Evolutionary conservation across 2,888 invertebrate species (phyloP).

Genomic region (Ferdinandea cuprea): DNA sequence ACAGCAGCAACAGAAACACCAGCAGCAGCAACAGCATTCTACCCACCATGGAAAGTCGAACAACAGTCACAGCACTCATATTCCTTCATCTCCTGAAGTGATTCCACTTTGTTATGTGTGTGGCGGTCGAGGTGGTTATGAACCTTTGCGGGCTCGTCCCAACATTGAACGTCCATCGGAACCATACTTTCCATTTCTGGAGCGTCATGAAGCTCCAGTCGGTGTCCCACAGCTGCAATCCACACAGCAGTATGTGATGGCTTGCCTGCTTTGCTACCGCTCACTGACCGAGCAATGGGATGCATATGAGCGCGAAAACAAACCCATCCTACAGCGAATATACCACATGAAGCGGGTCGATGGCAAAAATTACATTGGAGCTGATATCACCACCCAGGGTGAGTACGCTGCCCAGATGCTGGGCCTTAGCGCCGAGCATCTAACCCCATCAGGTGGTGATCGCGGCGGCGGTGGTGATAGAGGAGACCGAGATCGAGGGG

Average conservation of each 20-base stretch:
- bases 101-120: slow-evolving; percentile 87
- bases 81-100: slow-evolving; percentile 75
- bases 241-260: slow-evolving; percentile 85
- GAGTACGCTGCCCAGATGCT: slow-evolving; percentile 96
- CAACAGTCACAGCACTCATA: slow-evolving; percentile 69
- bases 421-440: slow-evolving; percentile 87
- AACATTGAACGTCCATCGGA: slow-evolving; percentile 88
- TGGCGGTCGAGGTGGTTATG: slow-evolving; percentile 88
- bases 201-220: slow-evolving; percentile 92
- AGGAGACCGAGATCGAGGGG: slow-evolving; percentile 39
- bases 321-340: slow-evolving; percentile 93
- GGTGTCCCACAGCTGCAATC: slow-evolving; percentile 84
- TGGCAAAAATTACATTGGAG: slow-evolving; percentile 94
- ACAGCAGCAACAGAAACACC: slow-evolving; percentile 71
- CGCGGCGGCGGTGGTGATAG: slow-evolving; percentile 61
- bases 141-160: slow-evolving; percentile 87
- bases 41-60: slow-evolving; percentile 54
- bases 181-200: slow-evolving; percentile 96
- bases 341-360: slow-evolving; percentile 97
- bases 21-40: slow-evolving; percentile 74
- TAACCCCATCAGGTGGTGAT: slow-evolving; percentile 73
- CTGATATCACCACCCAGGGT: slow-evolving; percentile 94
- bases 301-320: slow-evolving; percentile 92
- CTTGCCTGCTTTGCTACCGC: slow-evolving; percentile 94
- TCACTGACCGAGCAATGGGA: slow-evolving; percentile 96